Conservation (phyloP, 2,888 invertebrate species). For the Tachina fera region DNA sequence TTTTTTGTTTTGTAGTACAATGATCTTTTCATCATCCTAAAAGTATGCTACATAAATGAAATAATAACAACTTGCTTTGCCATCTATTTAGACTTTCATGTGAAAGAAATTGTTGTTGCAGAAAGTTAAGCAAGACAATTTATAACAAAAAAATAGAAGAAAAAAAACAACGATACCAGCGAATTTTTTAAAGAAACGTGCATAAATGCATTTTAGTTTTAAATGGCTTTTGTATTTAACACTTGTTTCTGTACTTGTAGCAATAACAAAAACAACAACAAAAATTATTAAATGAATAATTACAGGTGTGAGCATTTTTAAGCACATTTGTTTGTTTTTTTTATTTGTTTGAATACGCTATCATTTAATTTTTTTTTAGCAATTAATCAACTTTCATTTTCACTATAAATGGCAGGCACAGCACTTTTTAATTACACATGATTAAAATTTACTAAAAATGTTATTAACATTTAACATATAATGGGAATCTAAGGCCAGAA, state of each 20-base stretch:
- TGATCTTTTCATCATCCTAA: neutral
- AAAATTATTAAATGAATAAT: constrained; percentile 38
- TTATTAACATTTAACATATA: neutral
- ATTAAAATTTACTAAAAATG: neutral
- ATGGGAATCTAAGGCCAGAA: neutral
- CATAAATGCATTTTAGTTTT: constrained; percentile 30
- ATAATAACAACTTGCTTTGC: neutral
- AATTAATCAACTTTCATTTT: constrained; percentile 62
- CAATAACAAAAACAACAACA: neutral
- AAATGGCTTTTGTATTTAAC: constrained; percentile 52
- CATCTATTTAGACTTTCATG: too few relatives aligned
- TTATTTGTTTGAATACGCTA: constrained; percentile 17
- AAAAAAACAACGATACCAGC: neutral
- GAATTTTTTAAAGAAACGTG: constrained; percentile 23
- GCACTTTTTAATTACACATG: neutral
- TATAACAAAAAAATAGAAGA: neutral
- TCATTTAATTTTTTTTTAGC: constrained; percentile 28
- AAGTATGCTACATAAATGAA: constrained; percentile 26
- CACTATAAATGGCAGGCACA: constrained; percentile 22
- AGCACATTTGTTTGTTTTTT: constrained; percentile 7
- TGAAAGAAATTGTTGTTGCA: neutral
- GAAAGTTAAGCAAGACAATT: too few relatives aligned
- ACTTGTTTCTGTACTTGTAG: constrained; percentile 30
- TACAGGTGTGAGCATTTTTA: constrained; percentile 46
- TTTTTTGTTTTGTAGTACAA: constrained; percentile 28